These are phyloP conservation scores for Promerops cafer DNA, from an alignment of 2,113 vertebrate genomes.

Conservation along the genomic window DNA sequence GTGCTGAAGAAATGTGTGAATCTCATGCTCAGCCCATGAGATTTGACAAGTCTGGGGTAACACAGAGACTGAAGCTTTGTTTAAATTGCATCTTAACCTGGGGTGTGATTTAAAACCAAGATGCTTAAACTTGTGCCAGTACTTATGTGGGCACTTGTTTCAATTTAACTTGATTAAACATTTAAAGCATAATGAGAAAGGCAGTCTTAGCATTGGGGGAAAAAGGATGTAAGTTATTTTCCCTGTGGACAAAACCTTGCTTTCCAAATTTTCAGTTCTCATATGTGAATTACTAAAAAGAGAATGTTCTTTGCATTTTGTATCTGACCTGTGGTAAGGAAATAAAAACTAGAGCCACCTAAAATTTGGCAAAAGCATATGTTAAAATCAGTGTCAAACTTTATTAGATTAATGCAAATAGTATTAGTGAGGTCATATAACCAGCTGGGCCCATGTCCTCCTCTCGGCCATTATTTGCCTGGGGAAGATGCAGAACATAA, in stretches of 20 bases:
- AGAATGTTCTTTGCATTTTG: background rate
- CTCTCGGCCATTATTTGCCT: background rate
- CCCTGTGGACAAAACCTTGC: conserved; percentile 7
- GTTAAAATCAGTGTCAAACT: background rate
- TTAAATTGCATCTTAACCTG: conserved; percentile 29
- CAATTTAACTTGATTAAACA: conserved; percentile 39
- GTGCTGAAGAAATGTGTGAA: background rate
- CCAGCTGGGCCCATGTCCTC: background rate
- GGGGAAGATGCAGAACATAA: background rate
- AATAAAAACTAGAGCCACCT: background rate
- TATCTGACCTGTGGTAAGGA: background rate
- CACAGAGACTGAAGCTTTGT: background rate
- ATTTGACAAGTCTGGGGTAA: background rate
- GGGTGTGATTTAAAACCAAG: conserved; percentile 33
- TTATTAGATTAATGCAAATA: background rate
- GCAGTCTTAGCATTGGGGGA: background rate
- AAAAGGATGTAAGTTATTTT: background rate
- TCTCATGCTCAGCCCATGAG: background rate
- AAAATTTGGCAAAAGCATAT: background rate
- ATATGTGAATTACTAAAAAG: background rate
- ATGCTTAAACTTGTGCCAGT: conserved; percentile 45
- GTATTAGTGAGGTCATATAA: background rate
- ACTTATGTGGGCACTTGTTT: conserved; percentile 28
- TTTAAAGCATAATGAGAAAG: conserved; percentile 26
- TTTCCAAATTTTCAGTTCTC: background rate